Evolutionary conservation across 2,113 vertebrate genomes (phyloP).

Genomic region (Apteryx owenii): DNA sequence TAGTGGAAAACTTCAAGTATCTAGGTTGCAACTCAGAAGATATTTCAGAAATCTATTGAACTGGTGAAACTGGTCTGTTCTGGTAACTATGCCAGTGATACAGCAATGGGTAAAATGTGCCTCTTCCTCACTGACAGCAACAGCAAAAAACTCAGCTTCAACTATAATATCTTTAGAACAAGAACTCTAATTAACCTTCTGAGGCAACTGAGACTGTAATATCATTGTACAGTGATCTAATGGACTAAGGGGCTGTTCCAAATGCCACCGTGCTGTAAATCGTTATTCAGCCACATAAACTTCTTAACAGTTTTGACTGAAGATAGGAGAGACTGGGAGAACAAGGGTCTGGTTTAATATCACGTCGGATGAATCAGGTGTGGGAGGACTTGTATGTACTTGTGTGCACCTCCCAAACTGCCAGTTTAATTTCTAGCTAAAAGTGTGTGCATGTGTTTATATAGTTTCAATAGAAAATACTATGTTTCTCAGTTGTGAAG

Average conservation of each 20-base stretch:
- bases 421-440: neutral
- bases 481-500: neutral
- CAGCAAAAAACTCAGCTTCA: neutral
- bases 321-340: neutral
- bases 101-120: neutral
- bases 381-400: neutral
- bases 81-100: neutral
- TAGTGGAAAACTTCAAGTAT: neutral
- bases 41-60: neutral
- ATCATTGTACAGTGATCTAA: neutral
- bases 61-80: neutral
- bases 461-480: neutral
- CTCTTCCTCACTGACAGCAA: neutral
- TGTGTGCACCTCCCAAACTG: neutral
- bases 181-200: neutral
- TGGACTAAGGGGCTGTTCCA: too few species aligned
- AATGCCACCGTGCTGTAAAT: neutral
- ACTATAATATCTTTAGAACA: neutral
- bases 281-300: neutral
- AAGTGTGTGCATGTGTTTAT: neutral
- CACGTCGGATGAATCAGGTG: too few species aligned
- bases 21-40: neutral
- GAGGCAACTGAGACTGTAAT: neutral
- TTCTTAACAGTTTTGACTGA: neutral
- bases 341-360: neutral